A percentile compares a stretch with the other conserved stretches of the same genome.
Evolutionary conservation across 1,140 invertebrate species (phyloP).

Genomic region (Battus philenor): DNA sequence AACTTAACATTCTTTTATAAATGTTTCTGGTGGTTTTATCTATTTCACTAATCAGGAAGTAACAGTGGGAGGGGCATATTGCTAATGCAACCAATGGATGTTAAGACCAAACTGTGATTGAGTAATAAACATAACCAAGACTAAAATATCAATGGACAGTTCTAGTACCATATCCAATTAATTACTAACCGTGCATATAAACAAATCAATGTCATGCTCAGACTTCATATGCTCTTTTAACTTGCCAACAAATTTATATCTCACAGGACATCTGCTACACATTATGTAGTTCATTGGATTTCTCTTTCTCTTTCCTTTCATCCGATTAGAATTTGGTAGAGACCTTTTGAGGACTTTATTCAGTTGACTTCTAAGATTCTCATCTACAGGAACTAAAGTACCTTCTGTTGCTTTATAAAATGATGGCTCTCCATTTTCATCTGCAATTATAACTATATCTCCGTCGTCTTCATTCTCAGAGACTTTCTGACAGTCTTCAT

Average conservation of each 20-base stretch:
- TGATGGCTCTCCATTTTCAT: slow-evolving; percentile 28
- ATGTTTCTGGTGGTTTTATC: no score
- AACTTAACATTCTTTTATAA: no score
- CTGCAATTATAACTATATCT: slow-evolving; percentile 36
- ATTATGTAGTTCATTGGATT: slow-evolving; percentile 45
- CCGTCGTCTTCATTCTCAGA: slow-evolving; percentile 23
- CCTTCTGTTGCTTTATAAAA: slow-evolving; percentile 34
- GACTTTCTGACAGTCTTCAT: slow-evolving; percentile 1
- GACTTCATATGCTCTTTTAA: slow-evolving; percentile 60
- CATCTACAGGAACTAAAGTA: slow-evolving; percentile 19
- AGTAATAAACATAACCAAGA: no score
- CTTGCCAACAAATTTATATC: slow-evolving; percentile 57
- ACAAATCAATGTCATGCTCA: slow-evolving; percentile 48
- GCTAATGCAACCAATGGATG: no score
- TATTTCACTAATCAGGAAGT: slow-evolving; percentile 9
- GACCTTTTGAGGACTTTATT: neutral
- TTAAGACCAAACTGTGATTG: no score
- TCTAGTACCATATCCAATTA: no score
- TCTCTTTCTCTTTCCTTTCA: slow-evolving; percentile 36
- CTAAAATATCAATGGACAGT: no score
- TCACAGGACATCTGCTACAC: slow-evolving; percentile 50
- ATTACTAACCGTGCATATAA: slow-evolving; percentile 54
- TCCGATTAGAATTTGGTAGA: neutral
- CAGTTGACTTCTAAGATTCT: neutral
- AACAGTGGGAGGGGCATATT: no score